phyloP scores from a whole-genome alignment of 2,888 invertebrate genomes.

The Entomobrya multifasciata region DNA sequence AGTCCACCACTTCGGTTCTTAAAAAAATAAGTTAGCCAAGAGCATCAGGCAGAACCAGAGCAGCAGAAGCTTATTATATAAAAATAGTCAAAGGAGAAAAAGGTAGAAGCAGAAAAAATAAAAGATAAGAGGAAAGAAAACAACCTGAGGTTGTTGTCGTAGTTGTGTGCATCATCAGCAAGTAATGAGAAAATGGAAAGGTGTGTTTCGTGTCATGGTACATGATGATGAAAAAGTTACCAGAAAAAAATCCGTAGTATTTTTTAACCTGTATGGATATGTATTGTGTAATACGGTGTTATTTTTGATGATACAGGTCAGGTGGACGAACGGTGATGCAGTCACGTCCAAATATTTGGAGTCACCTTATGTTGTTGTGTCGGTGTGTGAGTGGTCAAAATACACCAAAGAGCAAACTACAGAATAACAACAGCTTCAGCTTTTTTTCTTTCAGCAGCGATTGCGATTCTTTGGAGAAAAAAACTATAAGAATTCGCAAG shows the following conservation, averaged over 20 bases:
- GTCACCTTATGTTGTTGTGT: too few relatives aligned
- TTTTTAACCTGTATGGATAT: not conserved
- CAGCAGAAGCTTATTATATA: not conserved
- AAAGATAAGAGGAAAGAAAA: not conserved
- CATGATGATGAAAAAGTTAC: not conserved
- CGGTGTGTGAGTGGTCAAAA: not conserved
- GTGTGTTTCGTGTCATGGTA: not conserved
- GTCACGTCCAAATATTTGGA: slow-evolving; percentile 15
- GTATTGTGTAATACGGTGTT: too few relatives aligned
- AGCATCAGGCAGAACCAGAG: not conserved
- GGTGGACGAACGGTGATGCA: slow-evolving; percentile 17
- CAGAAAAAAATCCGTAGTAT: not conserved
- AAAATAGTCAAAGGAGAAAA: not conserved
- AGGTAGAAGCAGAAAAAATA: not conserved
- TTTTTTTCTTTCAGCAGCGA: not conserved
- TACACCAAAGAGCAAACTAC: not conserved
- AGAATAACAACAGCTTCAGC: slow-evolving; percentile 13
- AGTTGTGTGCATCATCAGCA: slow-evolving; percentile 21
- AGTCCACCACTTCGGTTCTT: too few relatives aligned
- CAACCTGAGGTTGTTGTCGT: slow-evolving; percentile 20
- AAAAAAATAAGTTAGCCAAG: not conserved
- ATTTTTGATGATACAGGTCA: slow-evolving; percentile 7
- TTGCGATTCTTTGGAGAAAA: not conserved
- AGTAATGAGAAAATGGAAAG: not conserved
- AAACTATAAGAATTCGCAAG: slow-evolving; percentile 32